A percentile compares a stretch with the other conserved stretches of the same genome.
These are phyloP conservation scores for Otocyon megalotis DNA, from an alignment of 2,113 vertebrate genomes.

Conservation along the genomic window DNA sequence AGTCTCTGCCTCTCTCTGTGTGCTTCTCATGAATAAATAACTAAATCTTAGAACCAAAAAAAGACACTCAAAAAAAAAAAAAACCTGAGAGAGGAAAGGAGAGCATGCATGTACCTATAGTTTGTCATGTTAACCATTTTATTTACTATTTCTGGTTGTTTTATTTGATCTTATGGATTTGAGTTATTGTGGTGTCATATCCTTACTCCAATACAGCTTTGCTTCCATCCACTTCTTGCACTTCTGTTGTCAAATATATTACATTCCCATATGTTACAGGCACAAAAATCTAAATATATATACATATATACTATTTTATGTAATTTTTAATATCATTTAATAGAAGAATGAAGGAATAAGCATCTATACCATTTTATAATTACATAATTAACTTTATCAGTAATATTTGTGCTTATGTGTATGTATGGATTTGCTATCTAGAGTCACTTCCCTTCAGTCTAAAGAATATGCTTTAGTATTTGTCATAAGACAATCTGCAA, in stretches of 20 bases:
- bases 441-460: not conserved
- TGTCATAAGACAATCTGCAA: not conserved
- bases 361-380: conserved; percentile 14
- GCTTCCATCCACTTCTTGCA: not conserved
- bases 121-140: conserved; percentile 4
- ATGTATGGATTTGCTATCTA: not conserved
- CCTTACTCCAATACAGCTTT: not conserved
- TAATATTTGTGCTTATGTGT: not conserved
- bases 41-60: no score
- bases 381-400: conserved; percentile 1
- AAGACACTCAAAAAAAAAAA: no score
- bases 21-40: no score
- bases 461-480: not conserved
- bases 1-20: no score
- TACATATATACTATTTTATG: not conserved
- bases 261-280: not conserved
- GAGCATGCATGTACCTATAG: not conserved
- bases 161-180: not conserved
- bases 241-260: not conserved
- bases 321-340: not conserved
- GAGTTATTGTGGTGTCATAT: conserved; percentile 18
- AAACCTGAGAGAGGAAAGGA: not conserved
- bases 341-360: not conserved
- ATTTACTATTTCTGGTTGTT: conserved; percentile 12
- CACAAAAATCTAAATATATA: not conserved